A percentile compares a stretch with the other conserved stretches of the same genome.
phyloP scores from a whole-genome alignment of 2,888 invertebrate species.

The Drosophila emarginata region DNA sequence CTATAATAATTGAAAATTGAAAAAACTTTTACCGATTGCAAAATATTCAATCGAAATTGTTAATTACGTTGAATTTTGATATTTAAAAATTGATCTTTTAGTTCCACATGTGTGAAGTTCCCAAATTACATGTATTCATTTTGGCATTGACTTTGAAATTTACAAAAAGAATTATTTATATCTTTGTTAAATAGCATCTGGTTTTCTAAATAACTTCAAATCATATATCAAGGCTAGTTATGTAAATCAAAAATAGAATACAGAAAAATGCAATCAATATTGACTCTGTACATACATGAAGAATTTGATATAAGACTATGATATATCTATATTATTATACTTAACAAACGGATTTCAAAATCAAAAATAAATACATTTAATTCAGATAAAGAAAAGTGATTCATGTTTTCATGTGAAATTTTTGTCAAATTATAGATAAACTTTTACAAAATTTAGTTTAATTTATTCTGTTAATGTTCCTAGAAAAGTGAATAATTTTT shows the following conservation, averaged over 20 bases:
- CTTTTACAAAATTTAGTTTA: background rate
- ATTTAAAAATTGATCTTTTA: slow-evolving; percentile 10
- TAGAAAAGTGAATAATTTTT: background rate
- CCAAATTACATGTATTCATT: background rate
- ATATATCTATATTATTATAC: too few relatives aligned
- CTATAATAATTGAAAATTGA: background rate
- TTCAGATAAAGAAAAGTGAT: background rate
- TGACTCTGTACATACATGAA: too few relatives aligned
- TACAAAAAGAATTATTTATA: slow-evolving; percentile 4
- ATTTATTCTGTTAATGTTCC: background rate
- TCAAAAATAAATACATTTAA: too few relatives aligned
- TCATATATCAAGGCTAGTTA: slow-evolving; percentile 11
- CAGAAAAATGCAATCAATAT: background rate
- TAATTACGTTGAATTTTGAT: slow-evolving; percentile 26
- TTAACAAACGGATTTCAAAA: too few relatives aligned
- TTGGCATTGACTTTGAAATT: slow-evolving; percentile 42
- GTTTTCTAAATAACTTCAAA: slow-evolving; percentile 25
- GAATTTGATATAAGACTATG: too few relatives aligned
- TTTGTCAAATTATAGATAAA: background rate
- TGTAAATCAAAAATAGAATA: background rate
- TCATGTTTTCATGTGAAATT: background rate
- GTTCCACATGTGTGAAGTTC: slow-evolving; percentile 1
- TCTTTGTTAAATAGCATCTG: slow-evolving; percentile 11
- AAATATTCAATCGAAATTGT: slow-evolving; percentile 37
- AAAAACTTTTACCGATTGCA: background rate